Evolutionary conservation across 2,888 invertebrate species (phyloP).

Genomic region (Nephrocerus scutellatus): DNA sequence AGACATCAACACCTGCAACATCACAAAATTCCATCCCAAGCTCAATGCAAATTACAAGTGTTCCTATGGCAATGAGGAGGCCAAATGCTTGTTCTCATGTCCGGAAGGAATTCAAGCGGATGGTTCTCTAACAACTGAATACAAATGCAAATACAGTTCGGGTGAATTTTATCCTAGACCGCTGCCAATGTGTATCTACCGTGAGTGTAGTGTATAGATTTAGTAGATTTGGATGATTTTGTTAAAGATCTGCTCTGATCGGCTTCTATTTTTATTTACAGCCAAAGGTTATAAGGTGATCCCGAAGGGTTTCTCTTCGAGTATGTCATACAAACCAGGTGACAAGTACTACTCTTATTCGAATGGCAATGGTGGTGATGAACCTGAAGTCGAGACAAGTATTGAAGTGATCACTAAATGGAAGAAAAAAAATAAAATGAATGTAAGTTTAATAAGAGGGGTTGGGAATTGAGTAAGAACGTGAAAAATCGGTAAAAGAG

Average conservation of each 20-base stretch:
- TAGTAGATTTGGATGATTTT: too few species aligned
- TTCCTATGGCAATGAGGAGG: slow-evolving; percentile 53
- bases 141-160: slow-evolving; percentile 60
- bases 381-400: slow-evolving; percentile 4
- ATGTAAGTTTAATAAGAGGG: too few species aligned
- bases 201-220: slow-evolving; percentile 51
- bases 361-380: not conserved
- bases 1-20: slow-evolving; percentile 51
- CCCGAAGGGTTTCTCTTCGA: slow-evolving; percentile 1
- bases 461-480: too few species aligned
- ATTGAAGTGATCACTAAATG: slow-evolving; percentile 16
- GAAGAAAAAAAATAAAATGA: slow-evolving; percentile 13
- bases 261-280: not conserved
- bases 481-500: too few species aligned
- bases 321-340: slow-evolving; percentile 6
- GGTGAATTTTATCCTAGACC: slow-evolving; percentile 63
- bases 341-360: slow-evolving; percentile 10
- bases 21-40: slow-evolving; percentile 53
- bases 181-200: slow-evolving; percentile 65
- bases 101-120: slow-evolving; percentile 59
- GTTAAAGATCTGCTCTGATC: too few species aligned
- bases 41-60: slow-evolving; percentile 76
- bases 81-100: slow-evolving; percentile 61
- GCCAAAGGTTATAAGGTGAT: slow-evolving; percentile 12
- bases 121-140: slow-evolving; percentile 54